phyloP scores from a whole-genome alignment of 2,888 invertebrate species.

The Hermodice carunculata region DNA sequence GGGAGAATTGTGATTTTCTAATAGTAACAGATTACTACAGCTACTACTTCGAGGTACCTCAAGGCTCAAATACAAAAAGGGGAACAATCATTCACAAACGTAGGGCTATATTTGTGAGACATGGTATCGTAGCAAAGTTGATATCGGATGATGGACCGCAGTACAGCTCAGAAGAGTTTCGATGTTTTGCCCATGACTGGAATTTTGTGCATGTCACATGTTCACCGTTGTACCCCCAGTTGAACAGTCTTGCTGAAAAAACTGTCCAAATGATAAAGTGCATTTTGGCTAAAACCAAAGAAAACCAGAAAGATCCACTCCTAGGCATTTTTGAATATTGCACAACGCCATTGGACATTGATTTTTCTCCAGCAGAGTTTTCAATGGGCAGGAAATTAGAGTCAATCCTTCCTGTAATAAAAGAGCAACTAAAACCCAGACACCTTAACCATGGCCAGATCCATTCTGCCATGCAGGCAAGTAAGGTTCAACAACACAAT shows the following conservation, averaged over 20 bases:
- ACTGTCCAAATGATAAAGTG: conserved; percentile 38
- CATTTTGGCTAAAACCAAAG: conserved; percentile 32
- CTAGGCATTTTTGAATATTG: conserved; percentile 32
- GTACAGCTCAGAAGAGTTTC: conserved; percentile 25
- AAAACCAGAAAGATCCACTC: conserved; percentile 22
- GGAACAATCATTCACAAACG: conserved; percentile 22
- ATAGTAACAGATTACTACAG: conserved; percentile 21
- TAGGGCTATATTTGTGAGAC: conserved; percentile 19
- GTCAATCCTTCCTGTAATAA: no score
- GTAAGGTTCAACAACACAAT: no score
- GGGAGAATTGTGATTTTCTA: conserved; percentile 9
- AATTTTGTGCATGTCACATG: conserved; percentile 37
- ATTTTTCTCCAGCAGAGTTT: background rate
- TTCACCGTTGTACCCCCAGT: conserved; percentile 34
- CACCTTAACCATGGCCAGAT: no score
- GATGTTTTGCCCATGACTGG: conserved; percentile 31
- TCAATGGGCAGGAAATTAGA: no score
- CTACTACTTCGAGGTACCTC: background rate
- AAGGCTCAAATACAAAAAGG: no score
- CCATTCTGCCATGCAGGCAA: no score
- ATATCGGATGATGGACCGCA: conserved; percentile 38
- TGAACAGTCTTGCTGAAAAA: conserved; percentile 42
- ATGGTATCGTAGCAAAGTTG: conserved; percentile 29
- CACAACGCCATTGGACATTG: conserved; percentile 28
- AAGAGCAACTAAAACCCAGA: no score